These are phyloP conservation scores for Rhinopithecus roxellana DNA, from an alignment of 2,113 vertebrate genomes.

Conservation along the genomic window DNA sequence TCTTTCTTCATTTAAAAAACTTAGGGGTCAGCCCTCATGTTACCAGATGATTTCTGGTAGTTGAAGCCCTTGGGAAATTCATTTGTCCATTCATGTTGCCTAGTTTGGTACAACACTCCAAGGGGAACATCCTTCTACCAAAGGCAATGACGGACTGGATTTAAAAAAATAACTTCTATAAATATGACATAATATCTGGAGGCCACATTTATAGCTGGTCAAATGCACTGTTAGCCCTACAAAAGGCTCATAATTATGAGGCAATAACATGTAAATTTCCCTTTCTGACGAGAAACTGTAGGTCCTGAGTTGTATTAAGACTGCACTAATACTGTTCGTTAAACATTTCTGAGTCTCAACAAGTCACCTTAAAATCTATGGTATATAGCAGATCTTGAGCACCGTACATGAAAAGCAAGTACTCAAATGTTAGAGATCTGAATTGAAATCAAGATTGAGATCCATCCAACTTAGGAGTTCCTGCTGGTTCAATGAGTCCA, in stretches of 20 bases:
- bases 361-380: not conserved
- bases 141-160: not conserved
- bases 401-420: not conserved
- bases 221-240: slow-evolving; percentile 36
- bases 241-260: slow-evolving; percentile 16
- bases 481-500: not conserved
- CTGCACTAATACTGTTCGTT: not conserved
- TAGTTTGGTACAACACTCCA: not conserved
- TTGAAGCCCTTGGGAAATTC: not conserved
- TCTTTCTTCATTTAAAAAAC: not conserved
- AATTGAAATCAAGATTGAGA: not conserved
- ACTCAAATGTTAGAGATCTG: not conserved
- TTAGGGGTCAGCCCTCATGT: not conserved
- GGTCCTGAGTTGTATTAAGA: not conserved
- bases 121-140: not conserved
- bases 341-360: not conserved
- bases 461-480: not conserved
- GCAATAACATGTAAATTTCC: slow-evolving; percentile 30
- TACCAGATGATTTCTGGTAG: not conserved
- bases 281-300: slow-evolving; percentile 6
- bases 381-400: not conserved
- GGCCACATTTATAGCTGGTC: not conserved
- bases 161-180: slow-evolving; percentile 37
- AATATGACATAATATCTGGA: slow-evolving; percentile 30
- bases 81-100: not conserved